phyloP scores from a whole-genome alignment of 2,888 invertebrate genomes.

The Leptinotarsa peninsularis region DNA sequence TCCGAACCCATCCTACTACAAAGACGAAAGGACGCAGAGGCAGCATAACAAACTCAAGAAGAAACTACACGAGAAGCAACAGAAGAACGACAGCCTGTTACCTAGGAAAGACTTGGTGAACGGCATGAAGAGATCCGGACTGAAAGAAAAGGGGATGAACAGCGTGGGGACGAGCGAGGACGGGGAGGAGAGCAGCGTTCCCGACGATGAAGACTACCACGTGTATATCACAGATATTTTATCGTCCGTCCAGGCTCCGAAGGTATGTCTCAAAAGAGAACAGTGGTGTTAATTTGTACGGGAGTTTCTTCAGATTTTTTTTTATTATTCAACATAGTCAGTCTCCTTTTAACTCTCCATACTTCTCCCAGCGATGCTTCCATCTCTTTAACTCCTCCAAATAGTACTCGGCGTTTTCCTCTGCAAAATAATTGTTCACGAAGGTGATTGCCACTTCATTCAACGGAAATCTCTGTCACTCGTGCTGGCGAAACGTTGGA shows the following conservation, averaged over 20 bases:
- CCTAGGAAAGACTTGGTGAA: slow-evolving; percentile 74
- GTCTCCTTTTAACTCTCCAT: too few species aligned
- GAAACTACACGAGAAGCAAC: slow-evolving; percentile 73
- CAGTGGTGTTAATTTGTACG: too few species aligned
- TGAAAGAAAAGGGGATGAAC: slow-evolving; percentile 69
- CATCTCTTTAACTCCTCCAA: too few species aligned
- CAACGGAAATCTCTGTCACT: too few species aligned
- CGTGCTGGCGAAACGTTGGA: too few species aligned
- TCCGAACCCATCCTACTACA: slow-evolving; percentile 74
- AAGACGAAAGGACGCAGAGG: slow-evolving; percentile 83
- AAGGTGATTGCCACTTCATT: too few species aligned
- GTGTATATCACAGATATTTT: slow-evolving; percentile 77
- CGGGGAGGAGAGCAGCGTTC: slow-evolving; percentile 81
- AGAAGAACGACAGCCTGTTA: slow-evolving; percentile 53
- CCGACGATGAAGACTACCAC: slow-evolving; percentile 80
- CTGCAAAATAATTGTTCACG: too few species aligned
- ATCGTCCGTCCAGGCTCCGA: slow-evolving; percentile 80
- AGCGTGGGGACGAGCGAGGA: slow-evolving; percentile 82
- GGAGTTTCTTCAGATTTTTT: too few species aligned
- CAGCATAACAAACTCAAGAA: slow-evolving; percentile 82
- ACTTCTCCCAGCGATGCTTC: too few species aligned
- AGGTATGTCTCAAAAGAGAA: slow-evolving; percentile 66
- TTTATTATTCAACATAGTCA: too few species aligned
- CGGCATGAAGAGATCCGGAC: slow-evolving; percentile 65
- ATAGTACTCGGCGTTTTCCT: too few species aligned